Conservation (phyloP, 2,113 vertebrate species). For the Scomber colias region DNA sequence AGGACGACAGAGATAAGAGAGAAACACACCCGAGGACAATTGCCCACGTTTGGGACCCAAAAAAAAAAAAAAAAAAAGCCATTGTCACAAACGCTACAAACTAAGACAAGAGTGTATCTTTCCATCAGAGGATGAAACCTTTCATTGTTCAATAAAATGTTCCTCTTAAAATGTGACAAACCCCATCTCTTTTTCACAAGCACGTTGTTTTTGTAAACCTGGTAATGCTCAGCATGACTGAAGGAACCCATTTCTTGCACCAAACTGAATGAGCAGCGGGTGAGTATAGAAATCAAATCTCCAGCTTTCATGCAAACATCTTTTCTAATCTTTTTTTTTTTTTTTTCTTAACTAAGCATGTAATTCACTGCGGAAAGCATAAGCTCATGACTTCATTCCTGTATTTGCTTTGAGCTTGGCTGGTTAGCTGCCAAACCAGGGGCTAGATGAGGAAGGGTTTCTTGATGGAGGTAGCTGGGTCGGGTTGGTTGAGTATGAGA, state of each 20-base stretch:
- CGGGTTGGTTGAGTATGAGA: constrained; percentile 84
- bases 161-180: constrained; percentile 8
- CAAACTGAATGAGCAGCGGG: constrained; percentile 71
- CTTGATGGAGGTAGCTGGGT: constrained; percentile 85
- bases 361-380: constrained; percentile 77
- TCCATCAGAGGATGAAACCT: constrained; percentile 37
- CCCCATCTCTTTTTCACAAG: constrained; percentile 17
- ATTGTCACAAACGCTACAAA: constrained; percentile 43
- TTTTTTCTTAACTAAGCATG: constrained; percentile 70
- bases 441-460: constrained; percentile 84
- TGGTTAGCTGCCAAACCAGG: constrained; percentile 82
- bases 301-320: constrained; percentile 69
- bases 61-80: constrained; percentile 10
- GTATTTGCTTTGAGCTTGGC: constrained; percentile 76
- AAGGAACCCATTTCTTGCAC: constrained; percentile 39
- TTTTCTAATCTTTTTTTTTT: constrained; percentile 16
- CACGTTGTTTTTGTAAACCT: constrained; percentile 54
- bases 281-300: constrained; percentile 64
- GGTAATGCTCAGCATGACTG: constrained; percentile 80
- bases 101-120: constrained; percentile 16
- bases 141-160: not conserved
- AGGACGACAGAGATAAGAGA: constrained; percentile 78
- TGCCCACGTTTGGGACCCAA: constrained; percentile 45
- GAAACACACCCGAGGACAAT: constrained; percentile 70
- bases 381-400: constrained; percentile 81